phyloP scores from a whole-genome alignment of 1,140 invertebrate genomes.

The Cotesia glomerata region DNA sequence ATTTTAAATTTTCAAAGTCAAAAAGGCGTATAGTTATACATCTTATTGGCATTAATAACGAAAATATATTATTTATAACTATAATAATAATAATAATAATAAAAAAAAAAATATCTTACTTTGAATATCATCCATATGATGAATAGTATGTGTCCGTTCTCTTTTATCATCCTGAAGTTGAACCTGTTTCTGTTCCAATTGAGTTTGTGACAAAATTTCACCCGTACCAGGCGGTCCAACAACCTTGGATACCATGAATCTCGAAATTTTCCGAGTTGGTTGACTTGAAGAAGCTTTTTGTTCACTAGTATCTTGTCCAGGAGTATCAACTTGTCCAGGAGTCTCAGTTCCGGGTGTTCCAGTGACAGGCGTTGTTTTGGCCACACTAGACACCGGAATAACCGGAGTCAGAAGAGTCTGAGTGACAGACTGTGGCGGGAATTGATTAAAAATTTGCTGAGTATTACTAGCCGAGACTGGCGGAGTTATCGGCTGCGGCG shows the following conservation, averaged over 20 bases:
- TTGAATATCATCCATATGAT: conserved; percentile 47
- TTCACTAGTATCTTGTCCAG: conserved; percentile 40
- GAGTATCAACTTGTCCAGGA: conserved; percentile 42
- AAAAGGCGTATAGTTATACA: too few species aligned
- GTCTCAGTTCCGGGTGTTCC: conserved; percentile 47
- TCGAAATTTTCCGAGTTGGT: conserved; percentile 61
- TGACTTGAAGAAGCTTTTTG: conserved; percentile 36
- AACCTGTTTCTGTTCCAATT: conserved; percentile 39
- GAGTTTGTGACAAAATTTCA: conserved; percentile 36
- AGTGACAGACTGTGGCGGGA: conserved; percentile 8
- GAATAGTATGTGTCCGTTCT: conserved; percentile 19
- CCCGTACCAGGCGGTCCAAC: conserved; percentile 49
- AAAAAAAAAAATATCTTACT: conserved; percentile 33
- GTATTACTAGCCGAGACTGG: conserved; percentile 43
- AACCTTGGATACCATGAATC: conserved; percentile 65
- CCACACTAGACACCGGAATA: conserved; percentile 43
- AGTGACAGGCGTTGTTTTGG: conserved; percentile 45
- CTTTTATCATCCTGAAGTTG: conserved; percentile 43
- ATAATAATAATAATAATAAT: too few species aligned
- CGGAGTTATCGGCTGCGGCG: conserved; percentile 48
- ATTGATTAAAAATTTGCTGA: conserved; percentile 36
- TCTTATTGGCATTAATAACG: too few species aligned
- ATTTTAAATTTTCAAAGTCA: too few species aligned
- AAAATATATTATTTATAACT: too few species aligned
- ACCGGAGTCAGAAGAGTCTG: conserved; percentile 47